A percentile compares a stretch with the other conserved stretches of the same genome.
Conservation (phyloP, 1,140 invertebrate genomes). For the Aphis gossypii region DNA sequence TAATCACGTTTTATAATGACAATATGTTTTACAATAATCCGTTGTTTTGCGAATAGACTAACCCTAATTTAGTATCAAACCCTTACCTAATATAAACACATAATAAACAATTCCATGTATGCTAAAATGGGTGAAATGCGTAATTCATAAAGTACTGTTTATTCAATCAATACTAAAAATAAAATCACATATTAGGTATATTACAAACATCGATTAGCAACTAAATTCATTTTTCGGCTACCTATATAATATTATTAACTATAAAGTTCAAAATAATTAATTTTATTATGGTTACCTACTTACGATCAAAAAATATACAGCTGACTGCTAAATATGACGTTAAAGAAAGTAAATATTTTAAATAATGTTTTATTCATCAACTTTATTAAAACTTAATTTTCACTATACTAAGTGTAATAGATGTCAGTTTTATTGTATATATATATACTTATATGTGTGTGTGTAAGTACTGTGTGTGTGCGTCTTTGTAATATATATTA, state of each 20-base stretch:
- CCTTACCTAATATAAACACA: neutral
- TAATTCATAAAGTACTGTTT: neutral
- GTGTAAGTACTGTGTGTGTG: too few relatives aligned
- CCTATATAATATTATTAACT: neutral
- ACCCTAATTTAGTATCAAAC: neutral
- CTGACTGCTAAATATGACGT: too few relatives aligned
- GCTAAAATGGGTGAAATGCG: neutral
- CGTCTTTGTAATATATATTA: neutral
- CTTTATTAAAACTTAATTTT: neutral
- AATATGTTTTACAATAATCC: neutral
- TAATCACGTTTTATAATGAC: conserved; percentile 6
- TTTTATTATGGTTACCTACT: too few relatives aligned
- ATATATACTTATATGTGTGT: neutral
- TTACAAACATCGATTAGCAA: neutral
- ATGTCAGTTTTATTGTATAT: neutral
- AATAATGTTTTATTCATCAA: neutral
- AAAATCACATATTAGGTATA: neutral
- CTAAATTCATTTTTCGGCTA: neutral
- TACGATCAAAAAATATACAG: too few relatives aligned
- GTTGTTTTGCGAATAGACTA: neutral
- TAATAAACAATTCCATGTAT: neutral
- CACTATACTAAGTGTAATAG: neutral
- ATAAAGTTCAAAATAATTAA: too few relatives aligned
- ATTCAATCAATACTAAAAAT: neutral
- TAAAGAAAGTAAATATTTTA: neutral